Conservation (phyloP, 2,797 vertebrate genomes). For the Chloroceryle amazona region DNA sequence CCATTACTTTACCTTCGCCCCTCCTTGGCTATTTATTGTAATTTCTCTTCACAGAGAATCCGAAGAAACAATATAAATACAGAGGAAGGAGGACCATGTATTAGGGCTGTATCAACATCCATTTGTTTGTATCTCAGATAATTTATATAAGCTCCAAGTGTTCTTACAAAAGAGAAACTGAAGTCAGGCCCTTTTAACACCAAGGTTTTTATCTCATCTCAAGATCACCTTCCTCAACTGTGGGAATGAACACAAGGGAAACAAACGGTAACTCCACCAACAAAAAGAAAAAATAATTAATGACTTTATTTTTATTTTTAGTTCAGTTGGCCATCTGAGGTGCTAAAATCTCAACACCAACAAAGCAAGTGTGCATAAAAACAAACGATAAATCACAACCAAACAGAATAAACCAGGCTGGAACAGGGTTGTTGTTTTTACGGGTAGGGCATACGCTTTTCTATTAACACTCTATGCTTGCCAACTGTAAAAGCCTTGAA, state of each 20-base stretch:
- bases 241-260: not conserved
- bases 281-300: conserved; percentile 72
- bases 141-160: not conserved
- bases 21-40: not conserved
- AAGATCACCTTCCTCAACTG: not conserved
- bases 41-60: not conserved
- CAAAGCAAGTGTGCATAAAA: conserved; percentile 65
- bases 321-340: conserved; percentile 64
- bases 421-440: conserved; percentile 52
- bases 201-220: not conserved
- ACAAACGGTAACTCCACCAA: conserved; percentile 4
- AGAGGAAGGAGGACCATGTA: not conserved
- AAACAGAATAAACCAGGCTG: conserved; percentile 52
- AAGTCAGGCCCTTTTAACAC: not conserved
- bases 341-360: conserved; percentile 72
- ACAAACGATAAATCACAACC: conserved; percentile 52
- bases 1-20: not conserved
- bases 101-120: not conserved
- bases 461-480: conserved; percentile 34
- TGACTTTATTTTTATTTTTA: conserved; percentile 73
- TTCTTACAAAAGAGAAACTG: not conserved
- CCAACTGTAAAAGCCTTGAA: conserved; percentile 40
- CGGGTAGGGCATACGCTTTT: conserved; percentile 40
- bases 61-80: not conserved
- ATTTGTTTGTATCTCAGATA: not conserved